These are phyloP conservation scores for Nemotelus nigrinus DNA, from an alignment of 2,888 invertebrate species.

Conservation along the genomic window DNA sequence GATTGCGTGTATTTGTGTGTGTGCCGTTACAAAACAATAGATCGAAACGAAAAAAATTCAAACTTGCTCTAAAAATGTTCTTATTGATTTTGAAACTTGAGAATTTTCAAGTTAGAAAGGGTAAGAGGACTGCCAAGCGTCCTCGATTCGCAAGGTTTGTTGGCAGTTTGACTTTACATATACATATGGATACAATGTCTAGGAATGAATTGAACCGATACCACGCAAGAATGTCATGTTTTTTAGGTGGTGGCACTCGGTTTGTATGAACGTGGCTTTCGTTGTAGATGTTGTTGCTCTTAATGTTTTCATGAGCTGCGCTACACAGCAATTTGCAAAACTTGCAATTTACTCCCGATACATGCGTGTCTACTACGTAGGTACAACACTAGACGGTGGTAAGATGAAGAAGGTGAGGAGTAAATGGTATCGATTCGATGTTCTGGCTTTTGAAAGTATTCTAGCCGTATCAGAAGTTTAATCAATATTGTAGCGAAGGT, in stretches of 20 bases:
- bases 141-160: too few species aligned
- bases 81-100: conserved; percentile 4
- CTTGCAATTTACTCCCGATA: conserved; percentile 8
- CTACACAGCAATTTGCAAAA: background rate
- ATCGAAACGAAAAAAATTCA: background rate
- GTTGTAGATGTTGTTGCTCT: background rate
- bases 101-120: background rate
- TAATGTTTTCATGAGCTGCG: background rate
- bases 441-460: conserved; percentile 1
- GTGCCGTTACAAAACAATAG: background rate
- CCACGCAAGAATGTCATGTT: too few species aligned
- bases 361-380: background rate
- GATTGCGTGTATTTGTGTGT: too few species aligned
- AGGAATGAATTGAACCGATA: too few species aligned
- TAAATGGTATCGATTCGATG: conserved; percentile 22
- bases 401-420: background rate
- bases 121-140: background rate
- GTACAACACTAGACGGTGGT: background rate
- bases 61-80: background rate
- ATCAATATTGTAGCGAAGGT: background rate
- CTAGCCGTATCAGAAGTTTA: conserved; percentile 3
- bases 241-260: too few species aligned
- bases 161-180: too few species aligned
- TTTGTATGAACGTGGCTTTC: too few species aligned
- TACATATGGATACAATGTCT: too few species aligned